Percentiles rank a stretch among this genome's conserved stretches.
These are phyloP conservation scores for Dryas iulia DNA, from an alignment of 1,140 invertebrate genomes.

Conservation along the genomic window DNA sequence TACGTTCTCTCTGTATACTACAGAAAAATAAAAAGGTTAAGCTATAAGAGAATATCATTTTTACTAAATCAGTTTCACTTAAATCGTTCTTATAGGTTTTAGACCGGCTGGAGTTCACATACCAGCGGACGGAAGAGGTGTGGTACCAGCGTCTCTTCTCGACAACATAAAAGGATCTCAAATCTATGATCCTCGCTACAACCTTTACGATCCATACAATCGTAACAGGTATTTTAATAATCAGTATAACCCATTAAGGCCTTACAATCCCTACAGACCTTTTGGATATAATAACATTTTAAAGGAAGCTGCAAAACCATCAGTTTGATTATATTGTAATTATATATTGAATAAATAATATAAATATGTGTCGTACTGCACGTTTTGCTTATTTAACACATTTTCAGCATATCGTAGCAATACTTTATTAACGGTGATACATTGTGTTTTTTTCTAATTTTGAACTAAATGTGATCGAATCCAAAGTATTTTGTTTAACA, in stretches of 20 bases:
- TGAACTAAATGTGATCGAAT: too few species aligned
- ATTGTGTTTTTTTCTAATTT: too few species aligned
- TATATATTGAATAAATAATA: neutral
- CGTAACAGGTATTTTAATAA: conserved; percentile 21
- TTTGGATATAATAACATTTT: neutral
- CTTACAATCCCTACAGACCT: conserved; percentile 43
- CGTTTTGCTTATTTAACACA: too few species aligned
- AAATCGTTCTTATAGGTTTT: conserved; percentile 54
- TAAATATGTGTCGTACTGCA: neutral
- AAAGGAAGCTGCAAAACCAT: conserved; percentile 1
- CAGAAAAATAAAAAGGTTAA: too few species aligned
- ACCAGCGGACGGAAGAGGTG: conserved; percentile 55
- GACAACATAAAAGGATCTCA: conserved; percentile 30
- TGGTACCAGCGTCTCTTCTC: conserved; percentile 26
- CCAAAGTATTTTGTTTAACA: too few species aligned
- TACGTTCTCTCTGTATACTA: too few species aligned
- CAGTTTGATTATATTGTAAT: neutral
- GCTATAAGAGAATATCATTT: too few species aligned
- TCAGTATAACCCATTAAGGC: conserved; percentile 35
- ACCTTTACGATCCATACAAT: conserved; percentile 38
- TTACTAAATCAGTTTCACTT: neutral
- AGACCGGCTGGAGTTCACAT: conserved; percentile 67
- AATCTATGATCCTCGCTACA: conserved; percentile 46
- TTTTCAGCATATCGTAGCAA: too few species aligned
- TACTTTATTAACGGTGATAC: too few species aligned